Base-by-base conservation (phyloP, 1,140 invertebrate genomes). In the Bombus balteatus region DNA sequence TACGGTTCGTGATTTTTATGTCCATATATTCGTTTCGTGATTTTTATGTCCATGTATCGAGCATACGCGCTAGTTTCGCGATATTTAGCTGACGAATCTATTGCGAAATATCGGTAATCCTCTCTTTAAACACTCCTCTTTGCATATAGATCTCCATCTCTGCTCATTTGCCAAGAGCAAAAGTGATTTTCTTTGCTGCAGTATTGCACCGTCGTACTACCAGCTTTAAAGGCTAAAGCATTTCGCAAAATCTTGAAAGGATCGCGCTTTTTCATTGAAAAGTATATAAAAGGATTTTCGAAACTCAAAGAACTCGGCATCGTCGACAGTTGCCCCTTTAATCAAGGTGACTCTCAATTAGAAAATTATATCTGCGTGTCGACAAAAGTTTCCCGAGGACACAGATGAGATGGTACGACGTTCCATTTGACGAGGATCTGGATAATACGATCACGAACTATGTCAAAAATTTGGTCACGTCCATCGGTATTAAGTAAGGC, bases 321-420 rank as follows among this genome's bases (percentile, higher is more conserved):
- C 13, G 2, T 8, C 15, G n/a, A 66, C 15, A 8, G n/a, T 18
- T 32, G 15, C n/a, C 4, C 9, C 22, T 37, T 68, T 25, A 37
- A 68, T 37, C 66, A 34, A 1, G 32, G 37, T 10, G n/a, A 43
- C 77, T 79, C 47, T 79, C 57, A 84, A 84, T 79, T 84, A 79
- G 47, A 18, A 34, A 59, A 57, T 70, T 25, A 15, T 6, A 57
- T 37, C 57, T 12, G 9, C 34, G 22, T 9, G n/a, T 6, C 22
- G 65, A n/a, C n/a, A 70, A 59, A 66, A 78, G 57, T 65, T 83
- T 83, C 18, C 25, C 43, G 32, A 22, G 6, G 34, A n/a, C 13
- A 5, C n/a, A 59, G 37, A 57, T 22, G 37, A 13, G 41, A 15
- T n/a, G 39, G 8, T 9, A 62, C 3, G 2, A 10, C 34, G 65